These are phyloP conservation scores for Thyatira batis DNA, from an alignment of 2,888 invertebrate genomes.

Conservation along the genomic window DNA sequence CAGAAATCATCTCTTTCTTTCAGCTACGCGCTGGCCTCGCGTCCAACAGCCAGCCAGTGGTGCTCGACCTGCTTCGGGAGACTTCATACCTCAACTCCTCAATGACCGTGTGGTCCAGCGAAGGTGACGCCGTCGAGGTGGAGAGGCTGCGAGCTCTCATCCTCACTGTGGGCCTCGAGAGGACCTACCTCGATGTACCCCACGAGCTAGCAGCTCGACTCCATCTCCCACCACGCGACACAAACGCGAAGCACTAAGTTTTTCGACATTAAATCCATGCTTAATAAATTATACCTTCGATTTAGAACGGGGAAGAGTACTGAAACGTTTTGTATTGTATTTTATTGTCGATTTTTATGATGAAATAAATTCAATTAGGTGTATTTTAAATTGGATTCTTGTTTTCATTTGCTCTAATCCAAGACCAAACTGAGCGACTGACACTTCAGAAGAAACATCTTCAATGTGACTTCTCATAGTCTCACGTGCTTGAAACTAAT, in stretches of 20 bases:
- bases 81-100: constrained; percentile 81
- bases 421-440: too few species aligned
- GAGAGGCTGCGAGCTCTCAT: constrained; percentile 85
- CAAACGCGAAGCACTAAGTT: constrained; percentile 49
- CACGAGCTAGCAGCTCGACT: constrained; percentile 79
- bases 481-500: too few species aligned
- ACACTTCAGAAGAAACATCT: too few species aligned
- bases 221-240: constrained; percentile 64
- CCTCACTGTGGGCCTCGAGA: constrained; percentile 84
- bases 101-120: constrained; percentile 90
- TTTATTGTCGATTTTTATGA: not conserved
- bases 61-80: constrained; percentile 83
- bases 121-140: constrained; percentile 86
- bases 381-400: not conserved
- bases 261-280: constrained; percentile 6
- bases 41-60: constrained; percentile 83
- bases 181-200: constrained; percentile 91
- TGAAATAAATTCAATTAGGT: not conserved
- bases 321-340: constrained; percentile 1
- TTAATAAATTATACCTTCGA: not conserved
- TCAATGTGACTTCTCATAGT: too few species aligned
- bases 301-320: not conserved
- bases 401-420: not conserved
- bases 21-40: constrained; percentile 80
- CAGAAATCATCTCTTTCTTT: constrained; percentile 1